Base-by-base conservation (phyloP, 2,797 vertebrate species). In the Lithobates pipiens region DNA sequence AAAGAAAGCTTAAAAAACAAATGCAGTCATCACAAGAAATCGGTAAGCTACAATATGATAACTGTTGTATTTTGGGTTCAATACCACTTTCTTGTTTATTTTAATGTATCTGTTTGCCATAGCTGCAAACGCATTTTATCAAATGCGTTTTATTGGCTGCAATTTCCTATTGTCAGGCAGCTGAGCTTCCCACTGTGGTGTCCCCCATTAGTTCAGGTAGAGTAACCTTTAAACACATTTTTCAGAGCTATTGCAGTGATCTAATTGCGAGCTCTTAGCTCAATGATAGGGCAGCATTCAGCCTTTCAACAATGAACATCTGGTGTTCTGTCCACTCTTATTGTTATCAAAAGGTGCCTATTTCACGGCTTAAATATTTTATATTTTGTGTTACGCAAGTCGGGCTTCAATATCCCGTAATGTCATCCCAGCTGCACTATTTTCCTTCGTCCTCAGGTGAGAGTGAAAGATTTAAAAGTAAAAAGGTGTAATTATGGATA, bases 401-500 rank as follows among this genome's bases (percentile, higher is more conserved):
- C 88, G 27, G 11, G 36, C 61, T 61, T 29, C 18, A 77, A 29
- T 90, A 69, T 46, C 34, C 50, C 23, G n/a, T 29, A 73, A 46
- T 77, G 46, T 78, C 57, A 61, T 50, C 29, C 21, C 54, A 82
- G 82, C 88, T 88, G 83, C 27, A 67, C 57, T n/a, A 65, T 2
- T 23, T 76, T 46, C 61, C 36, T 73, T 39, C 1, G 76, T 87
- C 71, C 75, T 88, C 85, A 91, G 93, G 92, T 94, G 91, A 91
- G 92, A 89, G 0, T 80, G 88, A 76, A 18, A 89, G 88, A 83
- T 11, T 65, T 88, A 87, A 84, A 90, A 87, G 88, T 29, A 90
- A 83, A 36, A 91, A 91, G 91, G 89, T 91, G 89, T 92, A 93
- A 95, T 95, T 95, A 94, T 89, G 90, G 92, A 89, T 93, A 93